These are phyloP conservation scores for Augochlora pura DNA, from an alignment of 1,140 invertebrate genomes.

Conservation along the genomic window DNA sequence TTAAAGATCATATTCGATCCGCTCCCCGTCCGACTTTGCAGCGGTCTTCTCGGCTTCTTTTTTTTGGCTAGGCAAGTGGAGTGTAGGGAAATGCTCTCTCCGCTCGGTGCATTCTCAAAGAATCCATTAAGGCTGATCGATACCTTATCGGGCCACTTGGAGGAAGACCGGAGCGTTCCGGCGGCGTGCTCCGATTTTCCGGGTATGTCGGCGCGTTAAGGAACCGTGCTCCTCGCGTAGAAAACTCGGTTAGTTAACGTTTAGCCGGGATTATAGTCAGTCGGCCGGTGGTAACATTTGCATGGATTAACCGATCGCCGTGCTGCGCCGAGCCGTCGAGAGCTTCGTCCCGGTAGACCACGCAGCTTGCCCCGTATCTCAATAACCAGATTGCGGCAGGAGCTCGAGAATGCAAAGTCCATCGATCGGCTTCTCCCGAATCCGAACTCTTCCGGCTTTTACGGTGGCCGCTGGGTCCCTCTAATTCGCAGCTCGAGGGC, in stretches of 20 bases:
- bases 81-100: neutral
- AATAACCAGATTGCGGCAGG: neutral
- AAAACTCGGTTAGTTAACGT: neutral
- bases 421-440: neutral
- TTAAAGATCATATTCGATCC: no score
- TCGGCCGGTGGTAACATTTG: slow-evolving; percentile 33
- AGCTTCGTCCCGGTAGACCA: neutral
- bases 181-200: no score
- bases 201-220: no score
- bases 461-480: neutral
- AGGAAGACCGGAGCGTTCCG: no score
- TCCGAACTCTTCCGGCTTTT: neutral
- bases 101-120: no score
- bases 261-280: slow-evolving; percentile 36
- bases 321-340: neutral
- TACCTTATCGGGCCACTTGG: no score
- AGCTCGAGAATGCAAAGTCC: neutral
- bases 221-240: neutral
- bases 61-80: no score
- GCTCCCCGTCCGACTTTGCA: no score
- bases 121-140: no score
- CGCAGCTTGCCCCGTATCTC: neutral
- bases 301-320: slow-evolving; percentile 35
- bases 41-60: no score
- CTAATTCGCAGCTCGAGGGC: no score